phyloP scores from a whole-genome alignment of 2,113 vertebrate genomes.

The Myotis davidii region DNA sequence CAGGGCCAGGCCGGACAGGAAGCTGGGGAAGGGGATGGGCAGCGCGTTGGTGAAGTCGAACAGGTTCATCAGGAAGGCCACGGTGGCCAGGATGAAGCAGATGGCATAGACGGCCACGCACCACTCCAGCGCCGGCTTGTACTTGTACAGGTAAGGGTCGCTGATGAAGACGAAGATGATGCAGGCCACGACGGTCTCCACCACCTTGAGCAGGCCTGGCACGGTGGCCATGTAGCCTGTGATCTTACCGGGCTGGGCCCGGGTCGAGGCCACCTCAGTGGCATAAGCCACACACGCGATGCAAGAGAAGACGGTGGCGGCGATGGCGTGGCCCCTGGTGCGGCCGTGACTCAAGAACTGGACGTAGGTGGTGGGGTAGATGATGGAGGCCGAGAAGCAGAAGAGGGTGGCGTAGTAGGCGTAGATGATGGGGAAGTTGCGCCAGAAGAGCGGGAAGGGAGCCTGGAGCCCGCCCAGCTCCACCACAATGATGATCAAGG shows the following conservation, averaged over 20 bases:
- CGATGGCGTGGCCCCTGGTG: conserved; percentile 83
- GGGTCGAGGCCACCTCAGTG: conserved; percentile 90
- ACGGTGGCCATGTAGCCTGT: conserved; percentile 94
- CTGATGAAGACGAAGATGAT: conserved; percentile 92
- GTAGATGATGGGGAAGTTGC: conserved; percentile 93
- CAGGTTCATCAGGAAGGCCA: conserved; percentile 90
- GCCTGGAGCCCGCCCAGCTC: conserved; percentile 89
- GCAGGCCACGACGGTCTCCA: conserved; percentile 93
- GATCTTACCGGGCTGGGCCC: conserved; percentile 90
- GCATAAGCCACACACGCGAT: conserved; percentile 90
- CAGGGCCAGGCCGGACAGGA: conserved; percentile 89
- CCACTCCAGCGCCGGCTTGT: conserved; percentile 83
- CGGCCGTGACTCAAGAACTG: conserved; percentile 53
- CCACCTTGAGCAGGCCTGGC: conserved; percentile 92
- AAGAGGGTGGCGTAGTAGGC: conserved; percentile 92
- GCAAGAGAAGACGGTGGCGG: conserved; percentile 90
- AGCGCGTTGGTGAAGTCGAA: conserved; percentile 91
- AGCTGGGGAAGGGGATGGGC: conserved; percentile 90
- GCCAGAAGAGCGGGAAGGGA: conserved; percentile 91
- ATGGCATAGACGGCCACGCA: conserved; percentile 93
- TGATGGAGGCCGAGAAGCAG: conserved; percentile 92
- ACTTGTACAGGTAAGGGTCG: conserved; percentile 82
- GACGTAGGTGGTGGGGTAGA: conserved; percentile 89
- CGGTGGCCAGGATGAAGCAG: conserved; percentile 92
- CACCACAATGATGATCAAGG: conserved; percentile 89